These are phyloP conservation scores for Amiota communis DNA, from an alignment of 2,888 invertebrate species.

Conservation along the genomic window DNA sequence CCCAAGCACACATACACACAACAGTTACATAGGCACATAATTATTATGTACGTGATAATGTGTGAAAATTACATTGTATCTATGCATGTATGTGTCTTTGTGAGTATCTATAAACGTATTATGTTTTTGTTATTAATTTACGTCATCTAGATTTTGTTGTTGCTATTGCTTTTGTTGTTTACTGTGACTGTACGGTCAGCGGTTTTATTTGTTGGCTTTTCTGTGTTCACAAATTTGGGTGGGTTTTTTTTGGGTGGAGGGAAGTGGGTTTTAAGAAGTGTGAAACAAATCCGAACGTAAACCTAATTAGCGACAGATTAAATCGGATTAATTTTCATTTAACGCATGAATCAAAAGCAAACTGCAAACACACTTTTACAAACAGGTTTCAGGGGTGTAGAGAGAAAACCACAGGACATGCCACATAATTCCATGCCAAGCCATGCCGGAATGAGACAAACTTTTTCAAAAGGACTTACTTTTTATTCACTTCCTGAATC, in stretches of 20 bases:
- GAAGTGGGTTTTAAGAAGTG: conserved; percentile 47
- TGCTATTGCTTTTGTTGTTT: no score
- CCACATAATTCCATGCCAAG: no score
- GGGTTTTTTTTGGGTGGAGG: background rate
- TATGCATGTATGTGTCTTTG: background rate
- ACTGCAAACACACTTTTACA: background rate
- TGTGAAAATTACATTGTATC: no score
- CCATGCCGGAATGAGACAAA: background rate
- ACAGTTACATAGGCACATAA: background rate
- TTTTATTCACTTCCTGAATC: background rate
- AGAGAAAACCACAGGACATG: conserved; percentile 15
- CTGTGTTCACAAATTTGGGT: background rate
- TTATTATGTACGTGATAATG: background rate
- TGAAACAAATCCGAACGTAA: conserved; percentile 65
- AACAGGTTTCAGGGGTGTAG: background rate
- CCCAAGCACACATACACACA: background rate
- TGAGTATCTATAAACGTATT: conserved; percentile 12
- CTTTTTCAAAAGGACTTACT: conserved; percentile 21
- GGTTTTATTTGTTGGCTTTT: background rate
- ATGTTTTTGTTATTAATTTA: conserved; percentile 14
- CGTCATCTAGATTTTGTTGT: background rate
- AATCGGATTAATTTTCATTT: conserved; percentile 68
- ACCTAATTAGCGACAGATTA: conserved; percentile 68
- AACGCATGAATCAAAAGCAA: conserved; percentile 63
- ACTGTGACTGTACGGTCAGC: background rate